These are phyloP conservation scores for Todiramphus saurophagus DNA, from an alignment of 2,113 vertebrate species.

Conservation along the genomic window DNA sequence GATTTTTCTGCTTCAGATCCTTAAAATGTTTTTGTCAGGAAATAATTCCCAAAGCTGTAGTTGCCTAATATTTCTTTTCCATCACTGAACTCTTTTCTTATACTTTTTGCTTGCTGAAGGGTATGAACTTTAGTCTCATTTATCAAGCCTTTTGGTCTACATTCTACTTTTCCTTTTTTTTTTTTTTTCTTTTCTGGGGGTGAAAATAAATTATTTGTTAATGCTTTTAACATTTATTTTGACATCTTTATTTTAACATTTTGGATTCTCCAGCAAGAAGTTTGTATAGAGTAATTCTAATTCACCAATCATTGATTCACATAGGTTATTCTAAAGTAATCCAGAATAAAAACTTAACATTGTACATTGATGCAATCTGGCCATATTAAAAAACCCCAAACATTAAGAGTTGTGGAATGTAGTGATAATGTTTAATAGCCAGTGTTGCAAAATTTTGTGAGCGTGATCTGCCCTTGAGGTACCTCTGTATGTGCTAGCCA, in stretches of 20 bases:
- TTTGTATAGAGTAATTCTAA: background rate
- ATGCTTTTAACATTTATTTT: background rate
- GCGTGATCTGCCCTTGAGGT: background rate
- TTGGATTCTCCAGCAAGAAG: background rate
- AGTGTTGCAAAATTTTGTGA: background rate
- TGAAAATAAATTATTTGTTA: too few relatives aligned
- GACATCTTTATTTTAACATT: background rate
- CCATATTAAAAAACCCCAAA: background rate
- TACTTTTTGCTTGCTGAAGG: background rate
- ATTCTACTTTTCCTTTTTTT: background rate
- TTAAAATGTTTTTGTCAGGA: background rate
- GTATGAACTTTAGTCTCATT: background rate
- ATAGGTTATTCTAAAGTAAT: background rate
- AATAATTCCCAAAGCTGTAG: slow-evolving; percentile 6
- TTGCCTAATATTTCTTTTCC: background rate
- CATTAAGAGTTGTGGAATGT: background rate
- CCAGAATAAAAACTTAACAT: background rate
- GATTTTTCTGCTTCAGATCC: slow-evolving; percentile 27
- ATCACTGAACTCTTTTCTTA: background rate
- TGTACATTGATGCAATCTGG: background rate
- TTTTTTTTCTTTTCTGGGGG: background rate
- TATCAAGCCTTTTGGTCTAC: background rate
- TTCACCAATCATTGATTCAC: background rate
- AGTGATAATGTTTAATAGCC: background rate
- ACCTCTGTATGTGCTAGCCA: background rate